These are phyloP conservation scores for Agelastica alni DNA, from an alignment of 2,888 invertebrate genomes.

Conservation along the genomic window DNA sequence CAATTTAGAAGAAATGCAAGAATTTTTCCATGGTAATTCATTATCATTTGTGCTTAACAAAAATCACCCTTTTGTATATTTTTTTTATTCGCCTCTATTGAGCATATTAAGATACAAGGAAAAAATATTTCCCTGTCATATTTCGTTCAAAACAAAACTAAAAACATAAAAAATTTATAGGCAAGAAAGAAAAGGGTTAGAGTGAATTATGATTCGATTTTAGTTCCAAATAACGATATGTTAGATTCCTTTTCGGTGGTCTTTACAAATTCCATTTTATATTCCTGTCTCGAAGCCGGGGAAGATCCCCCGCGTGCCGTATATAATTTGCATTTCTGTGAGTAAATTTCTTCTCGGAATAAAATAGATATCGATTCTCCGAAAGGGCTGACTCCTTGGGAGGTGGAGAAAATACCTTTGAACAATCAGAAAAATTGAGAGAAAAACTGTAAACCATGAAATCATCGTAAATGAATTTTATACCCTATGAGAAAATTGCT, in stretches of 20 bases:
- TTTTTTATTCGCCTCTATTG: too few species aligned
- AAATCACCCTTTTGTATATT: too few species aligned
- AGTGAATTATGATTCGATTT: neutral
- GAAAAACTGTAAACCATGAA: neutral
- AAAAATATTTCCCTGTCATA: too few species aligned
- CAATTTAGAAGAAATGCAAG: too few species aligned
- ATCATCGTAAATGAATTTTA: constrained; percentile 3
- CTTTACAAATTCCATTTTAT: constrained; percentile 6
- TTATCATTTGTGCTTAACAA: too few species aligned
- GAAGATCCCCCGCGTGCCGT: constrained; percentile 1
- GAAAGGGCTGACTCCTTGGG: neutral
- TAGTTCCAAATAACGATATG: constrained; percentile 1
- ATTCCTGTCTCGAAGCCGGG: neutral
- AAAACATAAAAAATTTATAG: too few species aligned
- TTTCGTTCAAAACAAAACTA: too few species aligned
- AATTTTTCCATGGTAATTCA: too few species aligned
- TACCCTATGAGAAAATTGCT: constrained; percentile 1
- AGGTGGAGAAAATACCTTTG: constrained; percentile 1
- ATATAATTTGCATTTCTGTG: constrained; percentile 11
- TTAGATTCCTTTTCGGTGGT: neutral
- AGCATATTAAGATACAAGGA: too few species aligned
- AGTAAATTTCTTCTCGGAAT: constrained; percentile 5
- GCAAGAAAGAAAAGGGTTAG: too few species aligned
- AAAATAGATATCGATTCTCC: constrained; percentile 1
- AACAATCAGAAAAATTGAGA: constrained; percentile 4